These are phyloP conservation scores for Phoxinus dragarum DNA, from an alignment of 2,797 vertebrate species.

Conservation along the genomic window DNA sequence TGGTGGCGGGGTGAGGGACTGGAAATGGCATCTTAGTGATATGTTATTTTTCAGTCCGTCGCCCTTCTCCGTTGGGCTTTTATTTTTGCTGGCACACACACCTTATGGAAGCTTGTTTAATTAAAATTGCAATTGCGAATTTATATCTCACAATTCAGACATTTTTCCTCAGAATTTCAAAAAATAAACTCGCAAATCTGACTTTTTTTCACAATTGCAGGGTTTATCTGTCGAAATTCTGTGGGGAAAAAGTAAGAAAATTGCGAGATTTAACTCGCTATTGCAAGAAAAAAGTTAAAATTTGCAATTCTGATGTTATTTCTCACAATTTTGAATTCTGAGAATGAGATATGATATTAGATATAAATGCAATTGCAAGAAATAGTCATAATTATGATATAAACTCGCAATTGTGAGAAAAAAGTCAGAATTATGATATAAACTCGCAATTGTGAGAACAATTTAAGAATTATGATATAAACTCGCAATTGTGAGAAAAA, in stretches of 20 bases:
- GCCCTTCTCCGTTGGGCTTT: slow-evolving; percentile 42
- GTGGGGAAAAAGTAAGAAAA: too few relatives aligned
- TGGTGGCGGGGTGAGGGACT: neutral
- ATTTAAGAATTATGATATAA: neutral
- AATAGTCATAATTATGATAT: too few relatives aligned
- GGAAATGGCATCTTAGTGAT: slow-evolving; percentile 25
- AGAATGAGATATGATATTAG: neutral
- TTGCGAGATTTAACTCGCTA: too few relatives aligned
- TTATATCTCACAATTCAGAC: neutral
- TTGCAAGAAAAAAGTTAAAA: too few relatives aligned
- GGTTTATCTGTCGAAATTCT: too few relatives aligned
- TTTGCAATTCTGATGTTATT: neutral
- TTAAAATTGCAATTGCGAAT: neutral
- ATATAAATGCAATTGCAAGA: too few relatives aligned
- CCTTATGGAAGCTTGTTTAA: neutral
- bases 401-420: too few relatives aligned
- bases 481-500: too few relatives aligned
- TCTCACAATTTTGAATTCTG: neutral
- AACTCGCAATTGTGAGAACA: too few relatives aligned
- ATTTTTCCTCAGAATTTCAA: neutral
- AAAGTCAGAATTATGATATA: neutral
- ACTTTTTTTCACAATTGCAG: too few relatives aligned
- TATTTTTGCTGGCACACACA: neutral
- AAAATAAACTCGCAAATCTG: neutral
- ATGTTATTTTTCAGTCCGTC: slow-evolving; percentile 62